These are phyloP conservation scores for Onychostruthus taczanowskii DNA, from an alignment of 2,113 vertebrate genomes.

Conservation along the genomic window DNA sequence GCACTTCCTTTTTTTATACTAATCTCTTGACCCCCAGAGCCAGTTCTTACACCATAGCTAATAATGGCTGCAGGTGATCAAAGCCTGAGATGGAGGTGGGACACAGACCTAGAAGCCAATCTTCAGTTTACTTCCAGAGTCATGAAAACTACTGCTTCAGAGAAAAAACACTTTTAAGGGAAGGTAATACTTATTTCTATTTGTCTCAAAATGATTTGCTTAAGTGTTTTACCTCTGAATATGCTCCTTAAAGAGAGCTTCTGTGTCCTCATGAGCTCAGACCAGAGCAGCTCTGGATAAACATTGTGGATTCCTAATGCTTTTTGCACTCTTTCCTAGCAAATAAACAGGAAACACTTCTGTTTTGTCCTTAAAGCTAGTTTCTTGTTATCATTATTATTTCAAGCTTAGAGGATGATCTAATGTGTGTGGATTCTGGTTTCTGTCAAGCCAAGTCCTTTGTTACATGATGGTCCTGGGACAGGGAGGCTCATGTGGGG, in stretches of 20 bases:
- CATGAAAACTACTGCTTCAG: not conserved
- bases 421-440: not conserved
- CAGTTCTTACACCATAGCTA: conserved; percentile 4
- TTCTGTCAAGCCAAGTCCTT: not conserved
- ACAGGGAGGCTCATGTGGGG: not conserved
- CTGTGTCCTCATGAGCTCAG: not conserved
- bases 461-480: rapidly evolving
- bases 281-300: not conserved
- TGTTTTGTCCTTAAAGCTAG: not conserved
- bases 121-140: conserved; percentile 44
- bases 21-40: not conserved
- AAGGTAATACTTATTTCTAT: conserved; percentile 48
- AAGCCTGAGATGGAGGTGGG: conserved; percentile 17
- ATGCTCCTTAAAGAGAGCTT: not conserved
- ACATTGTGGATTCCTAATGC: not conserved
- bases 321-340: not conserved
- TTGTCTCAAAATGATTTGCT: conserved; percentile 36
- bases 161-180: conserved; percentile 22
- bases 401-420: not conserved
- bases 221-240: conserved; percentile 34
- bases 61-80: conserved; percentile 14
- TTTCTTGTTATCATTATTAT: not conserved
- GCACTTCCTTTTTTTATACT: not conserved
- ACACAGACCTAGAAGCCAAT: conserved; percentile 49
- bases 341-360: not conserved